A percentile compares a stretch with the other conserved stretches of the same genome.
Evolutionary conservation across 1,140 invertebrate genomes (phyloP).

Genomic region (Drosophila pachea): DNA sequence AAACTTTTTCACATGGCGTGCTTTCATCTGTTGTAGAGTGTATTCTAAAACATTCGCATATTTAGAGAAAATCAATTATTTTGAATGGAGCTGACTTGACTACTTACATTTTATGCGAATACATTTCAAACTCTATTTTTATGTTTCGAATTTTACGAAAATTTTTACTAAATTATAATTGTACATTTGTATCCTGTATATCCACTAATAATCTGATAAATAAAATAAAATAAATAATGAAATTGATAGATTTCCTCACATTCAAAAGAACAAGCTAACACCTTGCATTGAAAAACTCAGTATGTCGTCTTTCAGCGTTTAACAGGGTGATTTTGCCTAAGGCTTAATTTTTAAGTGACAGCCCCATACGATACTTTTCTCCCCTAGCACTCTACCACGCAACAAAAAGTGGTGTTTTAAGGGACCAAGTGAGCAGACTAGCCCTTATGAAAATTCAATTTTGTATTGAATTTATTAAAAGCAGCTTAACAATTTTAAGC

Average conservation of each 20-base stretch:
- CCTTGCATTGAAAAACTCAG: conserved; percentile 14
- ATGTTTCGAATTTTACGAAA: too few species aligned
- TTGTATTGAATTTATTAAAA: conserved; percentile 78
- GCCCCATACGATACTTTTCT: conserved; percentile 47
- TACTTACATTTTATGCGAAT: conserved; percentile 64
- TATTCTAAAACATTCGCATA: conserved; percentile 32
- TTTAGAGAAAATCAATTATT: conserved; percentile 65
- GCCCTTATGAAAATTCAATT: conserved; percentile 78
- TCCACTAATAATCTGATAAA: too few species aligned
- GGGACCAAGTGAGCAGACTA: conserved; percentile 63
- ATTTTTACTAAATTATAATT: too few species aligned
- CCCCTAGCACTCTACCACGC: conserved; percentile 1
- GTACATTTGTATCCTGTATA: too few species aligned
- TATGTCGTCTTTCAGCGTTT: conserved; percentile 6
- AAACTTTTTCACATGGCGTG: conserved; percentile 71
- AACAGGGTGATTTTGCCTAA: conserved; percentile 57
- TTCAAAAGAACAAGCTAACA: conserved; percentile 32
- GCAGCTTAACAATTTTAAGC: conserved; percentile 75
- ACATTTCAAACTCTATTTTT: conserved; percentile 52
- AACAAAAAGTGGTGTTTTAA: conserved; percentile 60
- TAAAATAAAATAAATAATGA: too few species aligned
- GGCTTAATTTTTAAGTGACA: conserved; percentile 77
- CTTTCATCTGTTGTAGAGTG: not conserved
- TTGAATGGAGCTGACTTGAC: conserved; percentile 43
- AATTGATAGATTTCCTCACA: too few species aligned